Evolutionary conservation across 2,113 vertebrate species (phyloP), one percentile per base, ranked within the genome.

Genomic region (Corynorhinus townsendii): DNA sequence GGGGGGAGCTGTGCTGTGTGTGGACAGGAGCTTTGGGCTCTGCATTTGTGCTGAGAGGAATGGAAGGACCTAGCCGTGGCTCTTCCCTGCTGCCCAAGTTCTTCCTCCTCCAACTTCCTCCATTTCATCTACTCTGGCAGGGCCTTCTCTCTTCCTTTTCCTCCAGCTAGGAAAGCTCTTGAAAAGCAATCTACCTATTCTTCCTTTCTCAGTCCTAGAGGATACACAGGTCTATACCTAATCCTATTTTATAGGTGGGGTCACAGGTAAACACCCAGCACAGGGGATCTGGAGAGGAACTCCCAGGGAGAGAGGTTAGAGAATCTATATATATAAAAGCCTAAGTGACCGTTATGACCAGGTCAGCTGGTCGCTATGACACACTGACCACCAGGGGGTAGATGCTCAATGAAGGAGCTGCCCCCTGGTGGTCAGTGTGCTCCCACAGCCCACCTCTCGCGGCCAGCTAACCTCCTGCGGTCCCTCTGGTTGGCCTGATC

Each of bases 261-360:
- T 54, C 9, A 38, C 9, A 28, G 56, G 43, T 47, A 22, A 62
- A 62, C 75, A 38, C 3, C 5, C 3, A 1, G 26, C 38, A 2
- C 16, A 0, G 0, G 43, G 11, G 43, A 11, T 2, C 54, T 8
- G 2, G 73, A 20, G 7, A 20, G 19, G 38, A 5, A 12, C 14
- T 38, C 17, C 14, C 2, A 1, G 30, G 77, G 19, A 3, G 12
- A 20, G 16, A 3, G 22, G 11, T 30, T 17, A 17, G 79, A 47
- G 43, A 26, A 40, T 54, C 52, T 17, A 54, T 54, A 19, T 54
- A 54, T 54, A 54, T 54, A 54, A 54, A 54, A 54, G 5, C 52
- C 52, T 19, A 54, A 54, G 52, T 1, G 19, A 54, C 52, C 19
- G 5, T 54, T 54, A 54, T 54, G 17, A 54, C 52, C 19, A 1